phyloP scores from a whole-genome alignment of 2,113 vertebrate genomes.

The Calyptommatus sinebrachiatus region DNA sequence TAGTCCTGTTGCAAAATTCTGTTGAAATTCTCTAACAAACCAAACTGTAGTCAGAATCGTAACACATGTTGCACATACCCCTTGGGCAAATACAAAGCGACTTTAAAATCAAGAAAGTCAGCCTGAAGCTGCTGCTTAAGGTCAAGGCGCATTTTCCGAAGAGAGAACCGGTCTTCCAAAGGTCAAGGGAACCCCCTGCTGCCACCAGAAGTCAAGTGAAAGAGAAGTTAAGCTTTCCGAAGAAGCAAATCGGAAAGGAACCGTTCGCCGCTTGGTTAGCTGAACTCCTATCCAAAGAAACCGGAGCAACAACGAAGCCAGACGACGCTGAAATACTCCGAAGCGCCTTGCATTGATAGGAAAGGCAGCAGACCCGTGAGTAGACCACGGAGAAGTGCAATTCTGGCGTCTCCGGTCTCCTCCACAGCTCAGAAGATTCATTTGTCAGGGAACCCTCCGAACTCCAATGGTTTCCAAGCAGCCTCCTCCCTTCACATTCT shows the following conservation, averaged over 20 bases:
- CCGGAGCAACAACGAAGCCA: background rate
- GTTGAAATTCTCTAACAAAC: background rate
- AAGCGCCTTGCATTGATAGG: background rate
- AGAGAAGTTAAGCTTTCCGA: background rate
- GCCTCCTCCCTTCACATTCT: background rate
- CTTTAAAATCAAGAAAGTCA: background rate
- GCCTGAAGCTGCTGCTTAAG: background rate
- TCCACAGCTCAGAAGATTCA: background rate
- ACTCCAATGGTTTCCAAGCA: background rate
- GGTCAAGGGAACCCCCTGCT: background rate
- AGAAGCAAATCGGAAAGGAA: background rate
- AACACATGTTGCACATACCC: background rate
- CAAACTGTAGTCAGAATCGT: background rate
- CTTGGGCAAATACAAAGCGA: background rate
- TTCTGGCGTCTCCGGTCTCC: background rate
- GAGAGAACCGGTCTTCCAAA: slow-evolving; percentile 8
- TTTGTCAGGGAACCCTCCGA: background rate
- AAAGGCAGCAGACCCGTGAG: background rate
- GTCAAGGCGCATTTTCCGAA: background rate
- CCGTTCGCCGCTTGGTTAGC: background rate
- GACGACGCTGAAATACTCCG: background rate
- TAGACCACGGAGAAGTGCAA: background rate
- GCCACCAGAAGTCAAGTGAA: slow-evolving; percentile 28
- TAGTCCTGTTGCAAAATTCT: background rate
- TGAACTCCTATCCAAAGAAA: background rate